A percentile compares a stretch with the other conserved stretches of the same genome.
Evolutionary conservation across 2,888 invertebrate species (phyloP).

Genomic region (Galeopsomyia nigrocyanea): DNA sequence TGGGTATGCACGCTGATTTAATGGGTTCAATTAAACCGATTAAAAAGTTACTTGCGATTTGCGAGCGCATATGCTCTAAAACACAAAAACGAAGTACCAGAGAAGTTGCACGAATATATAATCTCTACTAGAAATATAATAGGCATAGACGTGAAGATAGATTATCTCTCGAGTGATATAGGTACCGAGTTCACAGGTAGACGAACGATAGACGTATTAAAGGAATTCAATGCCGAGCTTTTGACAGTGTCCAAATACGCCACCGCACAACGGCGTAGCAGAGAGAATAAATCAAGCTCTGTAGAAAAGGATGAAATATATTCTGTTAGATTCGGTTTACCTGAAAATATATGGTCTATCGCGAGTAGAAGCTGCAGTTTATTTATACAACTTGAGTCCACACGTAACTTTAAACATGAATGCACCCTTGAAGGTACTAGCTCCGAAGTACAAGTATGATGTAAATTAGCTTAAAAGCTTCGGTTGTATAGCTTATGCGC

Average conservation of each 20-base stretch:
- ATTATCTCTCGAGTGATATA: too few species aligned
- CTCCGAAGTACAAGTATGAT: too few species aligned
- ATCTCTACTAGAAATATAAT: too few species aligned
- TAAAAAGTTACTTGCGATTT: too few species aligned
- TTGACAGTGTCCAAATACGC: background rate
- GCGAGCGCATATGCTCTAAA: too few species aligned
- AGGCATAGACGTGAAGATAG: too few species aligned
- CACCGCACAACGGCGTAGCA: conserved; percentile 44
- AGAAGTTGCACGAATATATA: too few species aligned
- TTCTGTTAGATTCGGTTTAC: conserved; percentile 44
- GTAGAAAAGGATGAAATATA: conserved; percentile 36
- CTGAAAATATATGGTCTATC: conserved; percentile 48
- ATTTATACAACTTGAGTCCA: conserved; percentile 50
- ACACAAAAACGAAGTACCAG: too few species aligned
- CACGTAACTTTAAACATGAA: conserved; percentile 41
- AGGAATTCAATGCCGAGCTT: conserved; percentile 29
- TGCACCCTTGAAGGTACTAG: conserved; percentile 38
- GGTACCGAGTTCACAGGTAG: background rate
- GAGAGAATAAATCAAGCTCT: conserved; percentile 47
- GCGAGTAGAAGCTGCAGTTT: conserved; percentile 48
- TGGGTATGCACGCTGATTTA: too few species aligned
- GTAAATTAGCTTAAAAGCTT: too few species aligned
- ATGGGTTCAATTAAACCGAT: too few species aligned
- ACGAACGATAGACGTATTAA: conserved; percentile 22
- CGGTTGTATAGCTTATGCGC: too few species aligned